Conservation (phyloP, 2,113 vertebrate genomes). For the Rhea americana region DNA sequence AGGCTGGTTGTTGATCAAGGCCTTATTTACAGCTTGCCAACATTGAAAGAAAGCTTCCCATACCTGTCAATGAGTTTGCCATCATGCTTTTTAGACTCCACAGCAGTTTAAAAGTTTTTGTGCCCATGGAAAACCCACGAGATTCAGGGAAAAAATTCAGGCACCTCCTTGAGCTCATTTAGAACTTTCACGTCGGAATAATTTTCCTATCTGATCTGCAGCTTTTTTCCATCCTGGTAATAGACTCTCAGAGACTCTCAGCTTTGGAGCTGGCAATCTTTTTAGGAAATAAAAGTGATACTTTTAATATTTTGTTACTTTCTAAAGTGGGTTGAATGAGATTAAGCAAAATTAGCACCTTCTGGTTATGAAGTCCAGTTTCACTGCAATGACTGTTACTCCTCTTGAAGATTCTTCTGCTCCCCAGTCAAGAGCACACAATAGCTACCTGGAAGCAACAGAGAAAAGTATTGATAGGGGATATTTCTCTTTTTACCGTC, state of each 20-base stretch:
- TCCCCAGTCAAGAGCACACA: constrained; percentile 55
- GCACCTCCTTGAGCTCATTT: not conserved
- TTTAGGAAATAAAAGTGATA: not conserved
- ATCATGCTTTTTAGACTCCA: accelerated
- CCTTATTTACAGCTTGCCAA: not conserved
- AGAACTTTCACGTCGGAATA: constrained; percentile 39
- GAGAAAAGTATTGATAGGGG: constrained; percentile 48
- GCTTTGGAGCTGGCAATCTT: constrained; percentile 23
- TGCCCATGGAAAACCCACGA: not conserved
- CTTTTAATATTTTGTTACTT: constrained; percentile 47
- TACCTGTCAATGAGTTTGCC: not conserved
- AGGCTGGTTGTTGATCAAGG: not conserved
- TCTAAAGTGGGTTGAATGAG: not conserved
- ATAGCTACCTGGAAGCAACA: constrained; percentile 41
- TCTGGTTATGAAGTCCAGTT: constrained; percentile 50
- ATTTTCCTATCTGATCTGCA: constrained; percentile 41
- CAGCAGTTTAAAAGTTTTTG: not conserved
- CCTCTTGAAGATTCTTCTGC: constrained; percentile 59
- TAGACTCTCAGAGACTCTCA: not conserved
- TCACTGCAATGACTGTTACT: constrained; percentile 41
- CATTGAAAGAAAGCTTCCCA: not conserved
- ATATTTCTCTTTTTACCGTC: constrained; percentile 2
- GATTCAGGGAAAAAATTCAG: not conserved
- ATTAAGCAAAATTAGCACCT: constrained; percentile 62
- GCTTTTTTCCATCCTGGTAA: not conserved